Evolutionary conservation across 1,140 invertebrate species (phyloP), one percentile per base, ranked within the genome.

Genomic region (Pristionchus pacificus): DNA sequence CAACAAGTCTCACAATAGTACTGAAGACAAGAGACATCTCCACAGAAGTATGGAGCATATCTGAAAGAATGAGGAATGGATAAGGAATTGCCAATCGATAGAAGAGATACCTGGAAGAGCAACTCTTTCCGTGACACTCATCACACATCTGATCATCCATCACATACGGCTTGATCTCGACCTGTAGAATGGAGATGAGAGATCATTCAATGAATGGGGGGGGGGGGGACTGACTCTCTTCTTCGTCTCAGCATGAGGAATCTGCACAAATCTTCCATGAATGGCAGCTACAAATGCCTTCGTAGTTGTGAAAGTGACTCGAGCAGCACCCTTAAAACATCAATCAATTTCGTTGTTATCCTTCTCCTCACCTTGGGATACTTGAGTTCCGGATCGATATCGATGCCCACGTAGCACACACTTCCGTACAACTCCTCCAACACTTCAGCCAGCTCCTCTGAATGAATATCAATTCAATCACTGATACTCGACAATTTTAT

Each of bases 1-100:
- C 96, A 98, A 87, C 96, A 98, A 85, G 96, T 92, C 86, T 98
- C 95, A 87, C 96, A 98, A 86, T 98, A 98, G 87, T 98, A 98
- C 91, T 96, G 89, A 31, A 73, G 71, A 38, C 71, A 73, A 2
- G 33, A 60, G 28, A 33, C 30, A 29, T 66, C 49, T 14, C 71
- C 71, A 88, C 96, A 98, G 87, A 98, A 98, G 87, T 98, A 98
- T 1, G 95, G 95, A 59, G 95, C 95, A 85, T 97, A 98, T 49
- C 38, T 49, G 6, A 49, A 49, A 19, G 19, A 10, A n/a, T n/a
- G n/a, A n/a, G n/a, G n/a, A 49, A 49, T 10, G 6, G 19, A 49
- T 10, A 49, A 19, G 6, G 2, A 67, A 67, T 67, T 61, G 28
- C 2, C 28, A 65, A 31, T 31, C 14, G 63, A 65, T 31, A 10